These are phyloP conservation scores for Empis stercorea DNA, from an alignment of 2,888 invertebrate genomes.

Conservation along the genomic window DNA sequence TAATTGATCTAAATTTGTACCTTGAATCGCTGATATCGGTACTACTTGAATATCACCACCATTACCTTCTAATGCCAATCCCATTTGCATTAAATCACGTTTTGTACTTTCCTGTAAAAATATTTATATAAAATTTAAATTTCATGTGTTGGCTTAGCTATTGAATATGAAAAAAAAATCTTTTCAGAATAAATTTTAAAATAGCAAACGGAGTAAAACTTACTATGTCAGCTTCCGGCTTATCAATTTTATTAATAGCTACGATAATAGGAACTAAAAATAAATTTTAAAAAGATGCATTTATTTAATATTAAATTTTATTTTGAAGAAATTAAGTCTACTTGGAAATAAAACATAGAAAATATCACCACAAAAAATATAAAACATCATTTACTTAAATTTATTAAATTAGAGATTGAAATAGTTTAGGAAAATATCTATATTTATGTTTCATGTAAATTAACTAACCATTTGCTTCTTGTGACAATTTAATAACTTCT, in stretches of 20 bases:
- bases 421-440: no score
- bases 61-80: slow-evolving; percentile 68
- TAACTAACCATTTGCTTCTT: slow-evolving; percentile 51
- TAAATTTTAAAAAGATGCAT: no score
- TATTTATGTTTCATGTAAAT: no score
- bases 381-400: no score
- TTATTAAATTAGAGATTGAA: no score
- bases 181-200: background rate
- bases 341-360: no score
- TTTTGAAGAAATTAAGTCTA: no score
- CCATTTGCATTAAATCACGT: slow-evolving; percentile 59
- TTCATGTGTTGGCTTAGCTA: background rate
- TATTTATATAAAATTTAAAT: background rate
- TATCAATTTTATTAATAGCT: slow-evolving; percentile 97
- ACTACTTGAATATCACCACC: slow-evolving; percentile 91
- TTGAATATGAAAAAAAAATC: no score
- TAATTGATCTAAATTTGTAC: slow-evolving; percentile 60
- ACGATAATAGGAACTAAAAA: slow-evolving; percentile 83
- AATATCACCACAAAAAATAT: no score
- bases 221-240: slow-evolving; percentile 79
- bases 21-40: slow-evolving; percentile 80
- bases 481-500: slow-evolving; percentile 81
- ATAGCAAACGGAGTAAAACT: no score
- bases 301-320: no score
- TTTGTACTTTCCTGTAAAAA: slow-evolving; percentile 54